A percentile compares a stretch with the other conserved stretches of the same genome.
Evolutionary conservation across 2,797 vertebrate species (phyloP).

Genomic region (Lerista edwardsae): DNA sequence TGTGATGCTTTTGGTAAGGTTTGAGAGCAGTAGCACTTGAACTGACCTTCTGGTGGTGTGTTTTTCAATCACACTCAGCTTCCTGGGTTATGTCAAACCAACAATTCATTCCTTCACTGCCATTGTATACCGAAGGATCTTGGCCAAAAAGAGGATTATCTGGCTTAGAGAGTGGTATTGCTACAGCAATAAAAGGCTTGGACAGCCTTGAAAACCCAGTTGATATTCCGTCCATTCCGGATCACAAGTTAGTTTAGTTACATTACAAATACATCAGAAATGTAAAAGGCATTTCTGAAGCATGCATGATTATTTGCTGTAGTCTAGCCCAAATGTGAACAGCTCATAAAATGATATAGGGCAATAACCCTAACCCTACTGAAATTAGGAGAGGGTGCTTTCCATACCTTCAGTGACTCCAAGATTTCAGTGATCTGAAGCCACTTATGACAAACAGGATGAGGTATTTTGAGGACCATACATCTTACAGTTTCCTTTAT

Average conservation of each 20-base stretch:
- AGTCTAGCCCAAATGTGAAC: conserved; percentile 45
- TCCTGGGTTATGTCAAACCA: conserved; percentile 64
- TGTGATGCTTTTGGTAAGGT: conserved; percentile 71
- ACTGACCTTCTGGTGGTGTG: conserved; percentile 55
- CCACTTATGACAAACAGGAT: conserved; percentile 5
- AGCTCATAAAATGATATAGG: conserved; percentile 33
- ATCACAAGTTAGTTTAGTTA: conserved; percentile 48
- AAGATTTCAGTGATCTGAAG: conserved; percentile 12
- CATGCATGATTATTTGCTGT: conserved; percentile 46
- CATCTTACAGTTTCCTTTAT: conserved; percentile 47
- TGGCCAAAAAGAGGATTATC: conserved; percentile 62
- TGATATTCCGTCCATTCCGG: conserved; percentile 63
- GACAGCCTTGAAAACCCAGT: conserved; percentile 62
- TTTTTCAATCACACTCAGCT: conserved; percentile 61
- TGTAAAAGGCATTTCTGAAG: conserved; percentile 56
- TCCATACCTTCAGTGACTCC: conserved; percentile 1
- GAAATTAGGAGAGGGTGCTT: background rate
- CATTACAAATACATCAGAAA: conserved; percentile 51
- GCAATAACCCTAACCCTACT: conserved; percentile 18
- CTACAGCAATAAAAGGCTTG: conserved; percentile 73
- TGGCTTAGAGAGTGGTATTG: conserved; percentile 39
- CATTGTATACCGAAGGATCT: conserved; percentile 40
- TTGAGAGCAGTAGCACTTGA: conserved; percentile 66
- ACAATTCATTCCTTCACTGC: conserved; percentile 65
- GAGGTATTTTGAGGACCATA: conserved; percentile 10